Base-by-base conservation (phyloP, 2,888 invertebrate genomes). In the Pogonocherus hispidulus region DNA sequence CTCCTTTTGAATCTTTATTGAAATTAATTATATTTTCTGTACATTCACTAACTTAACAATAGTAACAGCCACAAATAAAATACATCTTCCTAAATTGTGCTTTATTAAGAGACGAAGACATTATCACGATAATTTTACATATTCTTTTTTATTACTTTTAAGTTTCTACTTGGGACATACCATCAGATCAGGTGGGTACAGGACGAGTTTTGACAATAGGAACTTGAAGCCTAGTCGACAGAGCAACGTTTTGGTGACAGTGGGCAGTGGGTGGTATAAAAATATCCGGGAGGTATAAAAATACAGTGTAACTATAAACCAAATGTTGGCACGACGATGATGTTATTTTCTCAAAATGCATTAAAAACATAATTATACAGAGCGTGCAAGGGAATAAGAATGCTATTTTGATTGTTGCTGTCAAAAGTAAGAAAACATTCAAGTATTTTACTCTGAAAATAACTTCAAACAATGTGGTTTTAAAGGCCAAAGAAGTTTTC, bases 11-110 rank as follows among this genome's bases (percentile, higher is more conserved):
- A 69, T 63, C 66, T 74, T 74, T 74, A 74, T 74, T 74, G 70
- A 71, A 74, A 67, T 69, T 67, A 72, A 74, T 66, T 72, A 72
- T 69, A 41, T 70, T 67, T 64, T 64, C 72, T 74, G 74, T 74
- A 74, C 74, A 74, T 66, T 59, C 32, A 59, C 49, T 35, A 62
- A 35, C 27, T 60, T 41, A 56, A 32, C 54, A 60, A 44, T 59
- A 52, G 44, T 54, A 60, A 47, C 66, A 60, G 60, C 52, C 66
- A 66, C 60, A 47, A 54, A 66, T 27, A 27, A 62, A 22, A 62
- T 22, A 37, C 6, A 32, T 19, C 16, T 32, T 59, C 37, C 37
- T 55, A 55, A 55, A 19, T 16, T 55, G 20, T 47, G 59, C 57
- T 59, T 59, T 32, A 41, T 22, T 41, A 14, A 18, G 18, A 46